phyloP scores from a whole-genome alignment of 2,113 vertebrate genomes.

The Pagrus major region DNA sequence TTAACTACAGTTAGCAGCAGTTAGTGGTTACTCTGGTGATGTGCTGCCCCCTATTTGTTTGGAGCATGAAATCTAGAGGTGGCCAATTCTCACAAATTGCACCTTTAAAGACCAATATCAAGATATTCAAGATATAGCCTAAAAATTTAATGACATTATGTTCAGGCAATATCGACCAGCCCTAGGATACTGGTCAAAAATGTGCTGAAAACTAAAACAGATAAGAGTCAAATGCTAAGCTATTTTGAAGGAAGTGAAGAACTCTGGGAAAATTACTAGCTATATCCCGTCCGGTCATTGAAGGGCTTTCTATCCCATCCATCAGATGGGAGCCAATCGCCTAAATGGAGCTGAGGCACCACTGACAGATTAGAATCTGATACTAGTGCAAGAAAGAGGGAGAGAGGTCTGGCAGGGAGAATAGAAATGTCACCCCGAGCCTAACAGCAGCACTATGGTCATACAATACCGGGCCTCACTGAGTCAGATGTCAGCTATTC shows the following conservation, averaged over 20 bases:
- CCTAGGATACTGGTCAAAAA: conserved; percentile 26
- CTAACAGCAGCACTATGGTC: conserved; percentile 64
- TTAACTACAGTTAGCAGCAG: too few relatives aligned
- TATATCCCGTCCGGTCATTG: conserved; percentile 20
- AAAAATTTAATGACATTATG: too few relatives aligned
- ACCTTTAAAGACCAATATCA: too few relatives aligned
- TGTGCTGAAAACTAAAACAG: conserved; percentile 23
- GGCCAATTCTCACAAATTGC: too few relatives aligned
- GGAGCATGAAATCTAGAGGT: too few relatives aligned
- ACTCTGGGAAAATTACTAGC: conserved; percentile 33
- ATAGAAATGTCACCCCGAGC: conserved; percentile 71
- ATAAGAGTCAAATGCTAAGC: not conserved
- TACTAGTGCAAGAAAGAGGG: conserved; percentile 39
- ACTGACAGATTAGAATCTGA: conserved; percentile 75
- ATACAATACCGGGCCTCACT: conserved; percentile 68
- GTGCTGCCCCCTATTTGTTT: too few relatives aligned
- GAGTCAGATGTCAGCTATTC: conserved; percentile 78
- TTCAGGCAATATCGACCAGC: too few relatives aligned
- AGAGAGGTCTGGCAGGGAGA: conserved; percentile 43
- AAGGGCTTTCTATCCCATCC: conserved; percentile 47
- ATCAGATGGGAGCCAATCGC: conserved; percentile 61
- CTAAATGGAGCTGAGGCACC: conserved; percentile 65
- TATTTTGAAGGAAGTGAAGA: conserved; percentile 37
- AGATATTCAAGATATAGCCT: too few relatives aligned
- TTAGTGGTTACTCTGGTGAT: too few relatives aligned